Evolutionary conservation across 2,888 invertebrate genomes (phyloP).

Genomic region (Macrophya alboannulata): DNA sequence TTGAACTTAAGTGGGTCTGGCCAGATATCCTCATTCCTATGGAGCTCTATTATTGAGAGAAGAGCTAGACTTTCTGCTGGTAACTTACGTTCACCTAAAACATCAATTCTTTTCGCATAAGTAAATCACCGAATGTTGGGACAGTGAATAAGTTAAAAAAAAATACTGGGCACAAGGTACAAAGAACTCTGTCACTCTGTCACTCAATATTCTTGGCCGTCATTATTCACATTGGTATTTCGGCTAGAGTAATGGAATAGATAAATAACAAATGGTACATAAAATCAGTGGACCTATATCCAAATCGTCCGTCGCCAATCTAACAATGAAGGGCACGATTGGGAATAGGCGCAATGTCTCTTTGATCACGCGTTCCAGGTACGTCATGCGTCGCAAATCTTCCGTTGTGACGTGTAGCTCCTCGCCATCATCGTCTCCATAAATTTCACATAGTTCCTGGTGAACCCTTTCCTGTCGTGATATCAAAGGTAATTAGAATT

Average conservation of each 20-base stretch:
- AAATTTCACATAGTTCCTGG: constrained; percentile 80
- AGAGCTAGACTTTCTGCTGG: constrained; percentile 64
- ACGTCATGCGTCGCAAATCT: constrained; percentile 82
- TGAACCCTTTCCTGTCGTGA: constrained; percentile 74
- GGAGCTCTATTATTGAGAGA: constrained; percentile 64
- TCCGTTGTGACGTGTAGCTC: constrained; percentile 76
- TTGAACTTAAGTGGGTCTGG: constrained; percentile 68
- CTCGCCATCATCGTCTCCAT: constrained; percentile 73
- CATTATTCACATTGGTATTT: background rate
- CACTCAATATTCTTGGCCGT: too few species aligned
- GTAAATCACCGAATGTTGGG: background rate
- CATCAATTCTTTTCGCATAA: too few species aligned
- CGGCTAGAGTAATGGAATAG: background rate
- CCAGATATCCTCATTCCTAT: constrained; percentile 66
- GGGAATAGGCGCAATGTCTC: constrained; percentile 83
- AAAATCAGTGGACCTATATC: constrained; percentile 70
- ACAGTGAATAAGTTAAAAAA: background rate
- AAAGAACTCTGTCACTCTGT: too few species aligned
- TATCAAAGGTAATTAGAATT: background rate
- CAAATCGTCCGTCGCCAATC: constrained; percentile 80
- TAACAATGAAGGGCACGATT: constrained; percentile 81
- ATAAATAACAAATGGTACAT: background rate
- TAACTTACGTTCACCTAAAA: constrained; percentile 61
- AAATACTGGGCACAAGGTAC: background rate
- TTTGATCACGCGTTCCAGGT: constrained; percentile 83